Evolutionary conservation across 2,888 invertebrate genomes (phyloP), one percentile per base, ranked within the genome.

Genomic region (Drosophila demipolita): DNA sequence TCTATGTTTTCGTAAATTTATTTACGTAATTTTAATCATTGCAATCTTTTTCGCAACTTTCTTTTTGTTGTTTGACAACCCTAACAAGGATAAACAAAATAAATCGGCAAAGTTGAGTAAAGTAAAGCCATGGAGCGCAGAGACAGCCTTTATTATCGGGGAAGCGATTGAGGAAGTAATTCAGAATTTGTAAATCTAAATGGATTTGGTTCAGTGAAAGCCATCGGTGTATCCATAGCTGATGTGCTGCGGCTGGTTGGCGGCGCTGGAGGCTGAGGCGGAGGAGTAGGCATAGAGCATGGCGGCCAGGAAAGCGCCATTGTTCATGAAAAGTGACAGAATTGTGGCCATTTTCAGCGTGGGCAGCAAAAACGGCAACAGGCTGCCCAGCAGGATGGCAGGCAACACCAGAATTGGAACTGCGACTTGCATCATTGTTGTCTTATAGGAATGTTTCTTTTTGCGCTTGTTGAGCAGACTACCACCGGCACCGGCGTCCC

Each of bases 281-380:
- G 78, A 75, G 38, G 78, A 67, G 50, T 78, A 78, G 3, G 92
- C 92, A 70, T 93, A 93, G 55, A 93, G 87, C 40, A 93, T 75
- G 0, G 95, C 95, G 0, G 95, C 95, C 33, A 94, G 93, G 45
- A 96, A 94, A 0, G 95, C 96, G 93, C 96, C 95, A 79, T 96
- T 95, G 91, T 96, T 96, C 54, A 96, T 92, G 91, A 96, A 93
- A 0, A 94, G 94, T 1, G 95, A 94, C 54, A 94, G 93, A 36
- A 95, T 92, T 0, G 95, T 95, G 90, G 95, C 94, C 94, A 96
- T 94, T 90, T 96, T 96, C 20, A 96, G 88, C 0, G 95, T 95
- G 0, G 96, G 96, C 84, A 96, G 91, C 23, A 96, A 91, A 91
- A 96, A 96, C 0, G 96, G 96, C 86, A 96, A 91, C 54, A 96